Evolutionary conservation across 2,888 invertebrate species (phyloP), one percentile per base, ranked within the genome.

Genomic region (Luperina testacea): DNA sequence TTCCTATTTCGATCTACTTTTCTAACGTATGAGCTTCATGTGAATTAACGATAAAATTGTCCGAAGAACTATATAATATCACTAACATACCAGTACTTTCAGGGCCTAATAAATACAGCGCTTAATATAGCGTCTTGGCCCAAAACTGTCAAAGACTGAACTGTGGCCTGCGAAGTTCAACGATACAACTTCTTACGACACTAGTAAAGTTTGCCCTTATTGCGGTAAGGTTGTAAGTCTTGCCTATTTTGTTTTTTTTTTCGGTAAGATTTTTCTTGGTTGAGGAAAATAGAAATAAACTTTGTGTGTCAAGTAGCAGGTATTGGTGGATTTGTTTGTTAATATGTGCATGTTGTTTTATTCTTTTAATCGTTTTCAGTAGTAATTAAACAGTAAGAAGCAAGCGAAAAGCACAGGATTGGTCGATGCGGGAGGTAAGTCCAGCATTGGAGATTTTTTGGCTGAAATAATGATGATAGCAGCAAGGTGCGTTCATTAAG

Each of bases 141-240:
- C 88, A 89, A 91, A 93, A 92, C 92, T 94, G 93, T 92, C 93
- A 91, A 92, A 92, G 91, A 92, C 20, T 85, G 86, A 91, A 88
- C 85, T 88, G 87, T 82, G 87, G 83, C 79, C 81, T 76, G 70
- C 51, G 74, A 90, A 90, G 81, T 88, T 89, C 32, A 69, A 80
- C 68, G 80, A 83, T 80, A 90, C 90, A 91, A 92, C 92, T 92
- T 93, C 92, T 94, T 94, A 92, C 92, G 91, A 91, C 91, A 92
- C 94, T 94, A 94, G 93, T 94, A 95, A 94, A 94, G 83, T 88
- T 83, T 77, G 77, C 85, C 72, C 75, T 70, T 82, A 86, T 81
- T 69, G 84, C 59, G 63, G 70, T 65, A 53, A 59, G 72, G 67
- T 85, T 64, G 72, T 68, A 38, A 64, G 65, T 59, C 24, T 78